These are phyloP conservation scores for Sylvilagus floridanus DNA, from an alignment of 2,797 vertebrate genomes.

Conservation along the genomic window DNA sequence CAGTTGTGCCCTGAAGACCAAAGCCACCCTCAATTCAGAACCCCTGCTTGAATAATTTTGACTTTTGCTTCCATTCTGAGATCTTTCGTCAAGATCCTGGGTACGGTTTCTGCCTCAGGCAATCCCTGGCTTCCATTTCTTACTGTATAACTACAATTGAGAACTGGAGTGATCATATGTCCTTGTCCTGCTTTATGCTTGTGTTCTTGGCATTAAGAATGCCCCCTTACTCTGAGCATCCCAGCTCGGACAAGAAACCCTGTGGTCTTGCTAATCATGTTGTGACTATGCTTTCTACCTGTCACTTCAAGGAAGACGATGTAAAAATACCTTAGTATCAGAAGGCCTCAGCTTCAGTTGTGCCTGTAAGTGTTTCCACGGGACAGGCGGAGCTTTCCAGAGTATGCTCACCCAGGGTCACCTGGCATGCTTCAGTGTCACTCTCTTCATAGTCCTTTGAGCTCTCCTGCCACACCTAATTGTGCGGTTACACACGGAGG, in stretches of 20 bases:
- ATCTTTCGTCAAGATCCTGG: neutral
- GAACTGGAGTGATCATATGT: neutral
- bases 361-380: neutral
- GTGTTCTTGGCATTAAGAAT: neutral
- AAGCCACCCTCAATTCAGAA: neutral
- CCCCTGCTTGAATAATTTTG: slow-evolving; percentile 12
- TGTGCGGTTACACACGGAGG: neutral
- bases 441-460: neutral
- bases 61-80: slow-evolving; percentile 7
- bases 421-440: neutral
- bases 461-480: too few relatives aligned
- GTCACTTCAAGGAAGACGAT: neutral
- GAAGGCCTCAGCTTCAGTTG: neutral
- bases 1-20: neutral
- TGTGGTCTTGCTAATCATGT: neutral
- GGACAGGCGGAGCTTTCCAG: neutral
- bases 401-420: too few relatives aligned
- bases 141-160: neutral
- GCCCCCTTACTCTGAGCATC: neutral
- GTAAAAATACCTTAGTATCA: neutral
- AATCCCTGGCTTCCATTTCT: neutral
- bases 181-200: neutral
- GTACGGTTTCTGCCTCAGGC: neutral
- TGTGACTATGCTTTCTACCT: neutral
- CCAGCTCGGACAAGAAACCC: neutral